These are phyloP conservation scores for Stictonetta naevosa DNA, from an alignment of 2,113 vertebrate genomes.

Conservation along the genomic window DNA sequence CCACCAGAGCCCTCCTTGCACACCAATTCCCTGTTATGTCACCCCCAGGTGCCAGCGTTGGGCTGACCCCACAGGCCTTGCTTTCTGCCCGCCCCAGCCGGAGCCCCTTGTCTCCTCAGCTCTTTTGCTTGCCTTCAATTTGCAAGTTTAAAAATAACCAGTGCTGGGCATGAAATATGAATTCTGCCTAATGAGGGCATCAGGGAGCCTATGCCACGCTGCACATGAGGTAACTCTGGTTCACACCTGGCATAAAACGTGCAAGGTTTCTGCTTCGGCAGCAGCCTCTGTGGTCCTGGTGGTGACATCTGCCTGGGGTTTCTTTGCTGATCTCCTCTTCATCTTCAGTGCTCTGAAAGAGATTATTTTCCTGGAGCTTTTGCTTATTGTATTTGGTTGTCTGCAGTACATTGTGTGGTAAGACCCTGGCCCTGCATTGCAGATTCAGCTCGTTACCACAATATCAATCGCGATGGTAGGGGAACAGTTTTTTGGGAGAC, in stretches of 20 bases:
- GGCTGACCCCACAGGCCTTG: background rate
- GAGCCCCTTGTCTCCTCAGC: background rate
- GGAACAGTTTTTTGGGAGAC: background rate
- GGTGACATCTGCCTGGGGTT: background rate
- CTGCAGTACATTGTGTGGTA: fast-evolving
- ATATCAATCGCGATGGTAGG: fast-evolving
- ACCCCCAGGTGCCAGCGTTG: fast-evolving
- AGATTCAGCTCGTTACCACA: fast-evolving
- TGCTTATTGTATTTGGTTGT: background rate
- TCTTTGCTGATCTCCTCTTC: background rate
- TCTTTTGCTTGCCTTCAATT: background rate
- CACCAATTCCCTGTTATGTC: background rate
- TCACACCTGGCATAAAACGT: background rate
- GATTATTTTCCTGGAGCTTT: background rate
- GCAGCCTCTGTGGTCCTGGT: background rate
- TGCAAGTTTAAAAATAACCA: background rate
- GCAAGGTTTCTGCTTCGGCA: background rate
- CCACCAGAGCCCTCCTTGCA: background rate
- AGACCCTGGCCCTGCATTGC: fast-evolving
- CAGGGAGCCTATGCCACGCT: background rate
- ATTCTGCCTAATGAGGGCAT: background rate
- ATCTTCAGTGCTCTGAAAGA: background rate
- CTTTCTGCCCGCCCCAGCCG: fast-evolving
- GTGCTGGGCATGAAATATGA: background rate
- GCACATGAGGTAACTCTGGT: fast-evolving